These are phyloP conservation scores for Apolygus lucorum DNA, from an alignment of 1,140 invertebrate genomes.

Conservation along the genomic window DNA sequence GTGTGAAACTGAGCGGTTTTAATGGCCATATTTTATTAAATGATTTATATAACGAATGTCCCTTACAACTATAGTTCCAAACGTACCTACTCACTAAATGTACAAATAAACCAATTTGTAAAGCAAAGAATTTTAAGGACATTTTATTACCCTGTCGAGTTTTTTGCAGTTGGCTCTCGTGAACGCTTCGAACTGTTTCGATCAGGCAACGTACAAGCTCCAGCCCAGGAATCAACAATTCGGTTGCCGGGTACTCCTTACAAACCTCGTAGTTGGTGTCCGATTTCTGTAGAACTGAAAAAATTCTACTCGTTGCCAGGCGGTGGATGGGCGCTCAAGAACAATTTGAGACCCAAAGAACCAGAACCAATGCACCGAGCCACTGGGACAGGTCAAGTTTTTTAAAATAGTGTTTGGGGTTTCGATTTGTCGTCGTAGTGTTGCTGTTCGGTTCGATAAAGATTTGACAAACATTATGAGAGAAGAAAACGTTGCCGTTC, in stretches of 20 bases:
- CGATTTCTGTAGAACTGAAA: background rate
- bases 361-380: background rate
- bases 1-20: too few species aligned
- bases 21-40: too few species aligned
- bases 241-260: background rate
- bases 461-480: too few species aligned
- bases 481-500: too few species aligned
- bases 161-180: background rate
- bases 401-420: too few species aligned
- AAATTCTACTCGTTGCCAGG: background rate
- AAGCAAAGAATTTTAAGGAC: too few species aligned
- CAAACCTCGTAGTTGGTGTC: background rate
- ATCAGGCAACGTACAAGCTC: background rate
- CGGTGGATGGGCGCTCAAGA: background rate
- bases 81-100: too few species aligned
- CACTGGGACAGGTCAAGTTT: background rate
- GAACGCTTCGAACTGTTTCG: background rate
- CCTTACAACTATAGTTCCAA: too few species aligned
- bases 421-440: too few species aligned
- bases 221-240: background rate
- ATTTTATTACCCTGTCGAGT: background rate
- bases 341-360: slow-evolving; percentile 1
- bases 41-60: too few species aligned
- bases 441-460: too few species aligned
- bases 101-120: too few species aligned